These are phyloP conservation scores for Peromyscus leucopus DNA, from an alignment of 2,113 vertebrate genomes.

Conservation along the genomic window DNA sequence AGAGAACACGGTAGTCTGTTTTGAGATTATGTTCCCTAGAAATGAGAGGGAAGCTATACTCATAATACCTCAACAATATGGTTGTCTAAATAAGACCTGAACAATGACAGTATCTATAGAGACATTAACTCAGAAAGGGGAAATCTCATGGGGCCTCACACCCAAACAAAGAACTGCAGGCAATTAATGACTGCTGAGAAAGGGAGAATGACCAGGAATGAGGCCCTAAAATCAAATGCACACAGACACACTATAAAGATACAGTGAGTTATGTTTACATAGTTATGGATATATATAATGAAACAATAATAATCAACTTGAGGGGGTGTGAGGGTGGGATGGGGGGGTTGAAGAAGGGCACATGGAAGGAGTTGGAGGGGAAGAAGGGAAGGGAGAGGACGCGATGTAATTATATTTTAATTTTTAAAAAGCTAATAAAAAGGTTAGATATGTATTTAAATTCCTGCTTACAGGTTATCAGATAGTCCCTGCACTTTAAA, in stretches of 20 bases:
- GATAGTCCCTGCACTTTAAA: background rate
- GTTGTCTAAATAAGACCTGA: background rate
- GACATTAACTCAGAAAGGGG: background rate
- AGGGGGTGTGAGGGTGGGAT: background rate
- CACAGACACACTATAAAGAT: background rate
- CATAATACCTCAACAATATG: background rate
- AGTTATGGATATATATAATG: background rate
- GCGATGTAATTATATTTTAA: background rate
- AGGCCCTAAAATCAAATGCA: background rate
- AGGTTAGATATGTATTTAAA: slow-evolving; percentile 9
- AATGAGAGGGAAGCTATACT: background rate
- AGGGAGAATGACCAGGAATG: background rate
- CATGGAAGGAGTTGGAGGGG: background rate
- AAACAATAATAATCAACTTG: background rate
- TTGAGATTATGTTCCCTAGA: background rate
- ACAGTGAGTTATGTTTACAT: background rate
- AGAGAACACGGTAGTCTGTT: background rate
- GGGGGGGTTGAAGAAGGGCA: background rate
- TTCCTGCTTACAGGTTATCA: background rate
- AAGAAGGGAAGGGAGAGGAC: background rate
- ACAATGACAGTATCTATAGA: background rate
- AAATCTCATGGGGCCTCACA: background rate
- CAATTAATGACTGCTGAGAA: background rate
- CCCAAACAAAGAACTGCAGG: background rate
- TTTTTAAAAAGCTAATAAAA: background rate